Conservation (phyloP, 1,140 invertebrate genomes). For the Melipona quadrifasciata region DNA sequence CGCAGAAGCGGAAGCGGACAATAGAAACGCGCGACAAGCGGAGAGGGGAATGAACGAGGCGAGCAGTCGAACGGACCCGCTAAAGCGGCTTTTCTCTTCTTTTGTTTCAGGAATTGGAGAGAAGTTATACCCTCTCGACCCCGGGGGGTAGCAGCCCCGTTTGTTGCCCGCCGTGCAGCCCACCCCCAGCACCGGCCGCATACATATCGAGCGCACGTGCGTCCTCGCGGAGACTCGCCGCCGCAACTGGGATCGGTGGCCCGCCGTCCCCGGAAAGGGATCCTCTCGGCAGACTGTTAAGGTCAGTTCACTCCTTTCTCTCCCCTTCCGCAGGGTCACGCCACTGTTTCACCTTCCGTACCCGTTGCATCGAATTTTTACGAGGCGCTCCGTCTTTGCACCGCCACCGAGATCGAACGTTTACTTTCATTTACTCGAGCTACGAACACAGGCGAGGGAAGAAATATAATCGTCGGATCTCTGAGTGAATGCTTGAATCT, state of each 20-base stretch:
- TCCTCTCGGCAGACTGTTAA: constrained; percentile 75
- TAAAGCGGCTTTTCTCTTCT: constrained; percentile 41
- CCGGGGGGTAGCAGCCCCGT: constrained; percentile 73
- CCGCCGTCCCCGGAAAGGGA: constrained; percentile 77
- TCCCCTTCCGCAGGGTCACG: not conserved
- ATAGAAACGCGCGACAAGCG: not conserved
- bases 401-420: not conserved
- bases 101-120: constrained; percentile 74
- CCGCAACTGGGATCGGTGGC: constrained; percentile 67
- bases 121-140: constrained; percentile 74
- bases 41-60: not conserved
- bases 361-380: not conserved
- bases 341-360: not conserved
- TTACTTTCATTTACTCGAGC: not conserved
- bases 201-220: constrained; percentile 77
- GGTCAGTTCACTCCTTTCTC: constrained; percentile 56
- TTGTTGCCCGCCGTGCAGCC: constrained; percentile 74
- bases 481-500: too few relatives aligned
- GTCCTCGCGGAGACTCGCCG: constrained; percentile 73
- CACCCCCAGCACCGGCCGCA: constrained; percentile 74
- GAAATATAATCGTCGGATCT: too few relatives aligned
- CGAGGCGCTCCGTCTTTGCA: not conserved
- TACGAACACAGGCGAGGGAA: too few relatives aligned
- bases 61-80: not conserved
- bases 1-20: not conserved